Percentiles rank a stretch among this genome's conserved stretches.
These are phyloP conservation scores for Lutraria rhynchaena DNA, from an alignment of 1,140 invertebrate genomes.

Conservation along the genomic window DNA sequence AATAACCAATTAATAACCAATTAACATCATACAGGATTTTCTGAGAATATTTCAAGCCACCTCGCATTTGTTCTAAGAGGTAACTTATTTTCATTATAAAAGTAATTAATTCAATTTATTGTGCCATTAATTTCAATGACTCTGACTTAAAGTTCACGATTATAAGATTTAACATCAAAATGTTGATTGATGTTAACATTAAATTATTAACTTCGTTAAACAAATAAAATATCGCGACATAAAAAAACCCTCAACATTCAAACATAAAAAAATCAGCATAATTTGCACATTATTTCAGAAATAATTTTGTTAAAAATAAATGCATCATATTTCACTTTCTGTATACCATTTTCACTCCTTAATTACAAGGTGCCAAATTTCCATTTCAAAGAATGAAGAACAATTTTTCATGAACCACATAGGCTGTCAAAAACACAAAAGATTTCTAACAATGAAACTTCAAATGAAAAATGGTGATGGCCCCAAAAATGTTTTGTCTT, in stretches of 20 bases:
- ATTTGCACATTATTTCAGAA: conserved; percentile 50
- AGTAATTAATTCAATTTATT: too few relatives aligned
- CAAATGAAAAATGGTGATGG: conserved; percentile 3
- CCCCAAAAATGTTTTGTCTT: conserved; percentile 6
- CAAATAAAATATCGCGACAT: conserved; percentile 8
- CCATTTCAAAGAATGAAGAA: conserved; percentile 27
- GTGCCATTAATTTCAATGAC: too few relatives aligned
- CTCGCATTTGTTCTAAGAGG: too few relatives aligned
- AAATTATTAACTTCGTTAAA: conserved; percentile 5
- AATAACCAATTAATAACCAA: too few relatives aligned
- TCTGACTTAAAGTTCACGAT: too few relatives aligned
- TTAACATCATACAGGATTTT: too few relatives aligned
- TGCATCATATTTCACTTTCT: background rate
- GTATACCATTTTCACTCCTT: background rate
- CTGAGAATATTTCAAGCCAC: too few relatives aligned
- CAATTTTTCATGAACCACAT: conserved; percentile 42
- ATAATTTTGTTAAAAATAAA: conserved; percentile 31
- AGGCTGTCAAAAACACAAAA: conserved; percentile 37
- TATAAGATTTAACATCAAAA: too few relatives aligned
- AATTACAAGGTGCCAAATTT: conserved; percentile 30
- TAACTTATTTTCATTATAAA: too few relatives aligned
- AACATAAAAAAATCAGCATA: conserved; percentile 38
- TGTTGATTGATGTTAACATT: conserved; percentile 3
- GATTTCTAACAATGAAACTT: background rate
- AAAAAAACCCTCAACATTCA: conserved; percentile 3